Conservation (phyloP, 2,888 invertebrate genomes). For the Netelia virgata region DNA sequence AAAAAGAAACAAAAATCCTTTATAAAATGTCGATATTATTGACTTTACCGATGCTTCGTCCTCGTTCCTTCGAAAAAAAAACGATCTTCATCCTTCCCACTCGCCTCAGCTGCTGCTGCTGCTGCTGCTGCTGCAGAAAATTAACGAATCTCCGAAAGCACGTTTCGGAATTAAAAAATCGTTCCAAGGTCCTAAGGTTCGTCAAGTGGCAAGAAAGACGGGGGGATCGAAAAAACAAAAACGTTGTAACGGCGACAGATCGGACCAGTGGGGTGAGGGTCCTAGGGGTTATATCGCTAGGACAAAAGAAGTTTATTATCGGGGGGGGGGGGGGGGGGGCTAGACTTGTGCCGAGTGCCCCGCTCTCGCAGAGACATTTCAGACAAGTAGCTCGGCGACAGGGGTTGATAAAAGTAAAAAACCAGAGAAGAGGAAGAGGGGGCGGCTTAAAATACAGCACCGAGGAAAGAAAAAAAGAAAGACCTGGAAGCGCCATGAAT, state of each 20-base stretch:
- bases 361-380: constrained; percentile 63
- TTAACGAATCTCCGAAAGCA: constrained; percentile 7
- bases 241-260: constrained; percentile 66
- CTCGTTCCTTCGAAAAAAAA: not conserved
- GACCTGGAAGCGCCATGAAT: constrained; percentile 25
- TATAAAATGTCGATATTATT: constrained; percentile 65
- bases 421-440: constrained; percentile 29
- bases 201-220: constrained; percentile 28
- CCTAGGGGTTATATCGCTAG: constrained; percentile 68
- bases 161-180: constrained; percentile 49
- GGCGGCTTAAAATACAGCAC: constrained; percentile 48
- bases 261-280: constrained; percentile 55
- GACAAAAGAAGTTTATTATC: constrained; percentile 81
- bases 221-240: constrained; percentile 46
- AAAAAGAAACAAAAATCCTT: constrained; percentile 68
- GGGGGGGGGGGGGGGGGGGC: constrained; percentile 49
- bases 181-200: constrained; percentile 37
- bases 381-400: constrained; percentile 66
- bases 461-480: constrained; percentile 8
- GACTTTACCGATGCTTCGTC: not conserved
- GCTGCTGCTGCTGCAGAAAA: not conserved
- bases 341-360: constrained; percentile 48
- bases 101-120: not conserved
- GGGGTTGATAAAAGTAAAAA: constrained; percentile 65
- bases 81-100: not conserved